Evolutionary conservation across 2,888 invertebrate species (phyloP).

Genomic region (Acanthosepion pharaonis): DNA sequence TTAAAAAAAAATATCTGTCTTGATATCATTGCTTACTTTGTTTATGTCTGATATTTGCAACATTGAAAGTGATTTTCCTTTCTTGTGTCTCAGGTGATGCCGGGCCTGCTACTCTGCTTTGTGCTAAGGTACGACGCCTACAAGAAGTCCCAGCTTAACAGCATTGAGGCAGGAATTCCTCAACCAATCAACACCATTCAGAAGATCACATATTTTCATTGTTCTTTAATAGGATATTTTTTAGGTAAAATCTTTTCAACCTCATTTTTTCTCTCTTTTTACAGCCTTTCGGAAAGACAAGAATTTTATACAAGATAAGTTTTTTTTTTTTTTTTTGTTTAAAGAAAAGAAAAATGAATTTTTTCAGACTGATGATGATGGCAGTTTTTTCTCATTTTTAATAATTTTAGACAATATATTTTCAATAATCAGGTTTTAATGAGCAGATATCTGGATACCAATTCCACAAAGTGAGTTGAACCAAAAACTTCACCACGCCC

Average conservation of each 20-base stretch:
- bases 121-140: slow-evolving; percentile 97
- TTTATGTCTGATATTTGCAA: background rate
- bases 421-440: too few species aligned
- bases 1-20: background rate
- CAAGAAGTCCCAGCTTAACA: slow-evolving; percentile 87
- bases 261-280: background rate
- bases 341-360: too few species aligned
- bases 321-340: too few species aligned
- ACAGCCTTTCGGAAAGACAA: background rate
- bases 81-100: slow-evolving; percentile 84
- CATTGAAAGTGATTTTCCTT: background rate
- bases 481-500: too few species aligned
- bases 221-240: slow-evolving; percentile 97
- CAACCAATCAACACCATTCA: slow-evolving; percentile 75
- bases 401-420: too few species aligned
- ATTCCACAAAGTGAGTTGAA: too few species aligned
- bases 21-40: background rate
- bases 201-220: slow-evolving; percentile 92
- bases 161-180: slow-evolving; percentile 78
- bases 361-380: too few species aligned
- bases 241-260: slow-evolving; percentile 79
- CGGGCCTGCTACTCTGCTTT: slow-evolving; percentile 94
- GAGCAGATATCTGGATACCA: too few species aligned
- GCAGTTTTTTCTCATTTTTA: too few species aligned
- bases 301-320: too few species aligned